A percentile compares a stretch with the other conserved stretches of the same genome.
Conservation (phyloP, 2,797 vertebrate species). For the Remorina albescens region DNA sequence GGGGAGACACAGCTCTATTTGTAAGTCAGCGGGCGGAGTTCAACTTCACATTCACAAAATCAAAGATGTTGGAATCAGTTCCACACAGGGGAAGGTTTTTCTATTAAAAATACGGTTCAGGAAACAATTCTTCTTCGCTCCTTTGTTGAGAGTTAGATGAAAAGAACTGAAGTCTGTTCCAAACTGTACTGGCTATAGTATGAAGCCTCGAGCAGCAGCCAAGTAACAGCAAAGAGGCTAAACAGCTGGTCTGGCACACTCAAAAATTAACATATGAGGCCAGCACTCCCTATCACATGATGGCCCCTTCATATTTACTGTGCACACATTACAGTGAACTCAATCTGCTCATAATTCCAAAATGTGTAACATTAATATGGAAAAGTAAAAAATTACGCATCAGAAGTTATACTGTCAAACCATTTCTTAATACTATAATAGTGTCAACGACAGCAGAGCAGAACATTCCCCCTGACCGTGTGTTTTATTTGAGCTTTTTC, state of each 20-base stretch:
- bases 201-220: not conserved
- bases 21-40: slow-evolving; percentile 40
- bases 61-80: slow-evolving; percentile 7
- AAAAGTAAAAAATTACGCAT: not conserved
- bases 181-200: too few relatives aligned
- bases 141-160: not conserved
- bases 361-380: not conserved
- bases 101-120: slow-evolving; percentile 6
- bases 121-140: not conserved
- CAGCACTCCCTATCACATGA: not conserved
- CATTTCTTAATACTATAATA: not conserved
- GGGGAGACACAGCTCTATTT: slow-evolving; percentile 59
- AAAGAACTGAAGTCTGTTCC: too few relatives aligned
- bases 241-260: not conserved
- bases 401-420: not conserved
- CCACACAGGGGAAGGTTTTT: slow-evolving; percentile 5
- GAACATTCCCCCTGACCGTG: slow-evolving; percentile 6
- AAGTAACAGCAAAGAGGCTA: not conserved
- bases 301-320: not conserved
- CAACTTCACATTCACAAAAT: slow-evolving; percentile 4
- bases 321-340: not conserved
- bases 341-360: not conserved
- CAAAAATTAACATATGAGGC: not conserved
- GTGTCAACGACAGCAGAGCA: not conserved
- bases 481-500: slow-evolving; percentile 7